Conservation (phyloP, 2,888 invertebrate genomes). For the Nomada flava region DNA sequence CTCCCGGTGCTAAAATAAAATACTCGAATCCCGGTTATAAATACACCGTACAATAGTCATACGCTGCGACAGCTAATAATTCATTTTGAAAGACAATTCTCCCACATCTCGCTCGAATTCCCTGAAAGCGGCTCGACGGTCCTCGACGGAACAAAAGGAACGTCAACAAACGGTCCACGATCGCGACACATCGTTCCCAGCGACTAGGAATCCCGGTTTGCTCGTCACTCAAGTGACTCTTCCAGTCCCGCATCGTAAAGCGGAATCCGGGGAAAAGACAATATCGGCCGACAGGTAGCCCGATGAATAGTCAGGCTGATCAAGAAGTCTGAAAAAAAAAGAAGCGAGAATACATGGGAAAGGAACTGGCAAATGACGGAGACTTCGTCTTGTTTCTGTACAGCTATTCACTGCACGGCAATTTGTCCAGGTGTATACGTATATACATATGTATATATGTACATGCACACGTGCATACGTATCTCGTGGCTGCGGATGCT, state of each 20-base stretch:
- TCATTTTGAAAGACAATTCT: background rate
- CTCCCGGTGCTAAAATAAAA: background rate
- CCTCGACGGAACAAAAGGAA: slow-evolving; percentile 11
- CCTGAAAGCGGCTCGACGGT: slow-evolving; percentile 6
- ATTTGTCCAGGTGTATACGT: slow-evolving; percentile 18
- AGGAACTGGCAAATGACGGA: slow-evolving; percentile 47
- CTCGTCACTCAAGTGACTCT: slow-evolving; percentile 6
- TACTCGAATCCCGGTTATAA: background rate
- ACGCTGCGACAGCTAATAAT: slow-evolving; percentile 16
- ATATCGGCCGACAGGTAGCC: slow-evolving; percentile 23
- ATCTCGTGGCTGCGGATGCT: slow-evolving; percentile 3
- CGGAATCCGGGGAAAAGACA: slow-evolving; percentile 19
- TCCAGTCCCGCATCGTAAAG: background rate
- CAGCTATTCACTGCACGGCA: slow-evolving; percentile 3
- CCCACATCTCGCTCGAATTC: slow-evolving; percentile 12
- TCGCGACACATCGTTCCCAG: background rate
- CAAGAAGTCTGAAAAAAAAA: slow-evolving; percentile 24
- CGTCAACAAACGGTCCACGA: slow-evolving; percentile 7
- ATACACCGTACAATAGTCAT: background rate
- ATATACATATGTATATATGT: background rate
- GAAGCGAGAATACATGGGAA: slow-evolving; percentile 3
- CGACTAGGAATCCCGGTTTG: background rate
- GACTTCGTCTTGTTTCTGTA: slow-evolving; percentile 41
- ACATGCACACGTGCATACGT: too few species aligned
- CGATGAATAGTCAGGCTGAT: slow-evolving; percentile 48